phyloP scores from a whole-genome alignment of 2,888 invertebrate genomes.

The Eumerus sabulonum region DNA sequence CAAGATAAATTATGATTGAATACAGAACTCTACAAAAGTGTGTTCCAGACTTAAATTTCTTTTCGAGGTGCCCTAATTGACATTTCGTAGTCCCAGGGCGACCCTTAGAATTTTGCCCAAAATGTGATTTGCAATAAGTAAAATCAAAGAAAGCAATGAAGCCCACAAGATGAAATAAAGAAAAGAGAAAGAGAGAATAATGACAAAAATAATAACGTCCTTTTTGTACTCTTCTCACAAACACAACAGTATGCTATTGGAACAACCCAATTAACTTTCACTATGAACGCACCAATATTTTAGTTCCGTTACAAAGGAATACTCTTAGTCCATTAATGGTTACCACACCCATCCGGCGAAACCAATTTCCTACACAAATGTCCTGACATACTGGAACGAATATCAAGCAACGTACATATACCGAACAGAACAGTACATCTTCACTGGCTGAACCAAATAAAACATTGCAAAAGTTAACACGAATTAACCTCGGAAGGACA shows the following conservation, averaged over 20 bases:
- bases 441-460: slow-evolving; percentile 49
- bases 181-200: slow-evolving; percentile 1
- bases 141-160: slow-evolving; percentile 7
- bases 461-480: slow-evolving; percentile 36
- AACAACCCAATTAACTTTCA: slow-evolving; percentile 67
- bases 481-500: slow-evolving; percentile 5
- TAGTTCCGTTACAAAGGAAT: slow-evolving; percentile 35
- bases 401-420: not conserved
- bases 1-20: slow-evolving; percentile 54
- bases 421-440: slow-evolving; percentile 22
- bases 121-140: slow-evolving; percentile 62
- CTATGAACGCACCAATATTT: slow-evolving; percentile 3
- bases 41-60: slow-evolving; percentile 27
- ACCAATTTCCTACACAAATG: slow-evolving; percentile 42
- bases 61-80: slow-evolving; percentile 62
- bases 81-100: slow-evolving; percentile 62
- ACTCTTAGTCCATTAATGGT: slow-evolving; percentile 63
- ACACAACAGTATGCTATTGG: slow-evolving; percentile 50
- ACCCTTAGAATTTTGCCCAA: slow-evolving; percentile 46
- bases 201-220: slow-evolving; percentile 35
- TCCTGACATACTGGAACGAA: slow-evolving; percentile 4
- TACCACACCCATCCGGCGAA: slow-evolving; percentile 34
- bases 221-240: slow-evolving; percentile 18
- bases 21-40: slow-evolving; percentile 13
- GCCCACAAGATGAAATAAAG: slow-evolving; percentile 1